Conservation (phyloP, 2,888 invertebrate species). For the Tupiocoris notatus region DNA sequence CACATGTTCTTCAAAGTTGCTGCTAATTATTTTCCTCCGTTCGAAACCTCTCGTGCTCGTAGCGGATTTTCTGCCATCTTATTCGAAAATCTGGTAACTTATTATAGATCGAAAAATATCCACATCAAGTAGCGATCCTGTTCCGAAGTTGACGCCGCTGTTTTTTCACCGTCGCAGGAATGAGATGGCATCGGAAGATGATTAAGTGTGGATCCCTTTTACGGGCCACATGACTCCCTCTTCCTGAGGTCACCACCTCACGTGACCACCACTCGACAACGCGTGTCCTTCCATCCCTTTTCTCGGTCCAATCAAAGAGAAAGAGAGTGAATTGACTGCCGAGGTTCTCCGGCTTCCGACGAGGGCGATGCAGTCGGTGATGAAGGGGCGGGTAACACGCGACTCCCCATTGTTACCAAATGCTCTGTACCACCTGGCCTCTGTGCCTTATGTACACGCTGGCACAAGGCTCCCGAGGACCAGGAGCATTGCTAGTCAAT, state of each 20-base stretch:
- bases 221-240: constrained; percentile 28
- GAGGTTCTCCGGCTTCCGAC: neutral
- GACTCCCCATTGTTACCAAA: constrained; percentile 33
- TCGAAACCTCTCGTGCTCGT: too few relatives aligned
- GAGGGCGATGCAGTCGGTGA: neutral
- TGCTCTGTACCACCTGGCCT: constrained; percentile 34
- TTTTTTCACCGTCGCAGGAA: too few relatives aligned
- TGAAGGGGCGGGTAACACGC: constrained; percentile 31
- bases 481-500: neutral
- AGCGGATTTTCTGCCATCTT: too few relatives aligned
- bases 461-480: neutral
- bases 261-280: constrained; percentile 38
- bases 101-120: too few relatives aligned
- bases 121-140: too few relatives aligned
- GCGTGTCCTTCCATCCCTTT: constrained; percentile 2
- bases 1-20: too few relatives aligned
- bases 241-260: constrained; percentile 27
- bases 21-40: too few relatives aligned
- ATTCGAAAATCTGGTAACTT: too few relatives aligned
- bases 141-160: too few relatives aligned
- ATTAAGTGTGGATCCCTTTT: constrained; percentile 20
- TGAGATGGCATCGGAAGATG: constrained; percentile 11
- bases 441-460: neutral
- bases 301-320: neutral
- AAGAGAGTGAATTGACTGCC: neutral